phyloP scores from a whole-genome alignment of 2,113 vertebrate species.

The Scophthalmus maximus region DNA sequence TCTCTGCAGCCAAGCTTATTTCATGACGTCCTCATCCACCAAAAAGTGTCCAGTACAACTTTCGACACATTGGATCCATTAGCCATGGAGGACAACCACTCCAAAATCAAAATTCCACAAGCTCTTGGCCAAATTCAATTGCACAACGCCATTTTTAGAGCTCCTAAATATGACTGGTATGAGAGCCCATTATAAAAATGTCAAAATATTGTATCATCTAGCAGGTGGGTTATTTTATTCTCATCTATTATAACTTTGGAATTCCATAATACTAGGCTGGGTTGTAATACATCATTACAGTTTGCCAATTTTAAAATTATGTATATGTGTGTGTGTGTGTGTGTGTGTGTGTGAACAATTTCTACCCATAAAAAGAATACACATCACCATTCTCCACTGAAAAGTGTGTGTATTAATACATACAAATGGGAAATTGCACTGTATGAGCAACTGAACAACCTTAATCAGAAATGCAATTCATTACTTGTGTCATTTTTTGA shows the following conservation, averaged over 20 bases:
- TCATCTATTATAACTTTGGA: constrained; percentile 37
- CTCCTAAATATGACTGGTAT: constrained; percentile 8
- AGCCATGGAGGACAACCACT: constrained; percentile 1
- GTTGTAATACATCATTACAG: too few relatives aligned
- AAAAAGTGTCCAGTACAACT: not conserved
- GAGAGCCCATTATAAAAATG: not conserved
- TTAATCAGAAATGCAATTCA: not conserved
- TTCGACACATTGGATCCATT: constrained; percentile 3
- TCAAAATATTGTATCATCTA: constrained; percentile 26
- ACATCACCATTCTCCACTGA: too few relatives aligned
- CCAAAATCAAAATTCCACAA: constrained; percentile 5
- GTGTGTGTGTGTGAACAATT: too few relatives aligned
- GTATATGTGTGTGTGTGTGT: too few relatives aligned
- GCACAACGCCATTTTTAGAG: not conserved
- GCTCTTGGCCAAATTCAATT: constrained; percentile 26
- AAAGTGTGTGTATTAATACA: too few relatives aligned
- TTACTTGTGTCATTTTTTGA: not conserved
- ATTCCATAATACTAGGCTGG: not conserved
- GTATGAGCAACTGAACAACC: too few relatives aligned
- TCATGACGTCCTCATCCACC: not conserved
- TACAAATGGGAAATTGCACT: too few relatives aligned
- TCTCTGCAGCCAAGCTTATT: not conserved
- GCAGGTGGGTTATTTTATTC: constrained; percentile 6
- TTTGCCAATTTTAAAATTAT: too few relatives aligned
- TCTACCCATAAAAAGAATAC: too few relatives aligned